These are phyloP conservation scores for Melangyna quadrimaculata DNA, from an alignment of 2,888 invertebrate genomes.

Conservation along the genomic window DNA sequence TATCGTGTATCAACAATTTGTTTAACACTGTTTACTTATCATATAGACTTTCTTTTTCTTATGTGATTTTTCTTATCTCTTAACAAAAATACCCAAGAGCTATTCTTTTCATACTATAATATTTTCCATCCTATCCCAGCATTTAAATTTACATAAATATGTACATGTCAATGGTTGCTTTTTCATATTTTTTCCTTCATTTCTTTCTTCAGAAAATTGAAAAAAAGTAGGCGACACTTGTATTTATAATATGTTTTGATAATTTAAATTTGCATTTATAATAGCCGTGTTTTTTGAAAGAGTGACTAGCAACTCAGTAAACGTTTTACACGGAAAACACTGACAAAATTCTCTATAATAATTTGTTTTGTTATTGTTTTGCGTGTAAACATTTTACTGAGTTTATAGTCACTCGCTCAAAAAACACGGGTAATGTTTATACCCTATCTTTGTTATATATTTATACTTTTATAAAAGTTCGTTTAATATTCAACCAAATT, in stretches of 20 bases:
- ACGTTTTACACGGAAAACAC: too few relatives aligned
- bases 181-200: too few relatives aligned
- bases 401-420: too few relatives aligned
- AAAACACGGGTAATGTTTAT: too few relatives aligned
- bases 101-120: background rate
- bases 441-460: constrained; percentile 49
- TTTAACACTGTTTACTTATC: constrained; percentile 13
- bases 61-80: background rate
- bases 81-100: background rate
- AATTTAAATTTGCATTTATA: constrained; percentile 29
- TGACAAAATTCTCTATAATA: too few relatives aligned
- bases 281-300: too few relatives aligned
- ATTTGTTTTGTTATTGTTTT: too few relatives aligned
- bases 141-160: too few relatives aligned
- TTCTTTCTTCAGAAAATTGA: background rate
- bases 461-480: constrained; percentile 41
- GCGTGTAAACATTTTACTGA: too few relatives aligned
- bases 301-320: too few relatives aligned
- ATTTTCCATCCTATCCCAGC: background rate
- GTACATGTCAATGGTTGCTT: too few relatives aligned
- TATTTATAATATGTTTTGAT: constrained; percentile 14
- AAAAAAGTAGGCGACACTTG: background rate
- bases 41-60: background rate
- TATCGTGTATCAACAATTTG: constrained; percentile 18
- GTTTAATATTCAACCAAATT: constrained; percentile 4